Percentiles rank a stretch among this genome's conserved stretches.
phyloP scores from a whole-genome alignment of 2,797 vertebrate genomes.

The Sebastiscus albofasciatus region DNA sequence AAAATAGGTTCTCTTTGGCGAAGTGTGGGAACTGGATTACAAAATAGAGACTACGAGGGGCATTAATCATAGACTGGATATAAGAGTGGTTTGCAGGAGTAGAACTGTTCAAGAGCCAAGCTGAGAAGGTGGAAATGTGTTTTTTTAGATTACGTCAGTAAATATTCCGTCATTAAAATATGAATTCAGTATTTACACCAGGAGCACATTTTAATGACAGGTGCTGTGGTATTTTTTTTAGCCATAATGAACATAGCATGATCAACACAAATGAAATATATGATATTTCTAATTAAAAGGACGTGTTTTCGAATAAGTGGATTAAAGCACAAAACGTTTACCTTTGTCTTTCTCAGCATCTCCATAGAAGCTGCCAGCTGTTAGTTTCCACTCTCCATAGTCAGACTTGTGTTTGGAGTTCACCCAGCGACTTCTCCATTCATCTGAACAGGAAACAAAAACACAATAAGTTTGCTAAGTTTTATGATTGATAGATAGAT shows the following conservation, averaged over 20 bases:
- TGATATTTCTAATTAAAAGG: background rate
- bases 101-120: background rate
- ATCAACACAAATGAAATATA: background rate
- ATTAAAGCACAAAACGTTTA: background rate
- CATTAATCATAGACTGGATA: background rate
- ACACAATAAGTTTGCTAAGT: background rate
- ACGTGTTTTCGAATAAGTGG: background rate
- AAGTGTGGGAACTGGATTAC: background rate
- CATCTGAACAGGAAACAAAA: constrained; percentile 77
- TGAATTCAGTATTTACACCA: background rate
- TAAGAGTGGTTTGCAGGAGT: background rate
- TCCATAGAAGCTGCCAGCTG: constrained; percentile 92
- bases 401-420: constrained; percentile 95
- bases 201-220: background rate
- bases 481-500: background rate
- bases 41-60: background rate
- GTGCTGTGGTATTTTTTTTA: background rate
- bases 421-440: constrained; percentile 90
- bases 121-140: background rate
- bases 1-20: background rate
- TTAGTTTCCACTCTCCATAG: constrained; percentile 91
- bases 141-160: background rate
- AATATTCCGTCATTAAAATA: background rate
- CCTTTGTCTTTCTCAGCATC: constrained; percentile 87
- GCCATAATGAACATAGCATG: background rate